Conservation (phyloP, 2,797 vertebrate species). For the Lepus townsendii region DNA sequence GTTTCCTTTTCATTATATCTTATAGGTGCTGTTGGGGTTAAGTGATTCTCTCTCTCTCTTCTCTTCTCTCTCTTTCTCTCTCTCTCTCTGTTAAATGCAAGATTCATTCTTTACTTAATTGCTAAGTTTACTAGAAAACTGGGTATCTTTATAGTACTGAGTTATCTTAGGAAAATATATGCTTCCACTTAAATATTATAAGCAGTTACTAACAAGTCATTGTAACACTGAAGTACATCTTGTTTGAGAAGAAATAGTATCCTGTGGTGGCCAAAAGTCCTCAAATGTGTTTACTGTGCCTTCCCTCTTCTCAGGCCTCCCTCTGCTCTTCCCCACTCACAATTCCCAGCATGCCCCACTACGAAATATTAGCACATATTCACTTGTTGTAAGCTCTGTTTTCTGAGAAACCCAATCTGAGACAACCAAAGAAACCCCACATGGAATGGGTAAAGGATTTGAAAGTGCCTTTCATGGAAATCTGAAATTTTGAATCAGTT, state of each 20-base stretch:
- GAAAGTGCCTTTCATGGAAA: neutral
- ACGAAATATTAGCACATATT: neutral
- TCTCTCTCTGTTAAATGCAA: neutral
- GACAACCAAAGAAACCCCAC: neutral
- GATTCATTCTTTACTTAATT: neutral
- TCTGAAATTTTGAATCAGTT: neutral
- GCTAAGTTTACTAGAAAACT: neutral
- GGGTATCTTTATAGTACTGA: neutral
- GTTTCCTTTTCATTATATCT: neutral
- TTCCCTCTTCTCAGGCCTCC: no score
- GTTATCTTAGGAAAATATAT: neutral
- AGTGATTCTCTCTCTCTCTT: no score
- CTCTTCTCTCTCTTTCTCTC: no score
- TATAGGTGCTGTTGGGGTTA: neutral
- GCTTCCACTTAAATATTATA: neutral
- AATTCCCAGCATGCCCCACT: rapidly evolving
- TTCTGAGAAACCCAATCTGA: neutral
- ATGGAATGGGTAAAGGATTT: neutral
- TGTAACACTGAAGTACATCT: neutral
- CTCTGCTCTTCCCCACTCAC: neutral
- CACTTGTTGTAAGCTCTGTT: neutral
- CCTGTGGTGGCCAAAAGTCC: neutral
- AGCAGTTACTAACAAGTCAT: neutral
- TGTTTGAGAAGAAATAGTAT: neutral
- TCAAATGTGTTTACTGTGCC: rapidly evolving